Percentiles rank a stretch among this genome's conserved stretches.
These are phyloP conservation scores for Andrena haemorrhoa DNA, from an alignment of 2,888 invertebrate genomes.

Conservation along the genomic window DNA sequence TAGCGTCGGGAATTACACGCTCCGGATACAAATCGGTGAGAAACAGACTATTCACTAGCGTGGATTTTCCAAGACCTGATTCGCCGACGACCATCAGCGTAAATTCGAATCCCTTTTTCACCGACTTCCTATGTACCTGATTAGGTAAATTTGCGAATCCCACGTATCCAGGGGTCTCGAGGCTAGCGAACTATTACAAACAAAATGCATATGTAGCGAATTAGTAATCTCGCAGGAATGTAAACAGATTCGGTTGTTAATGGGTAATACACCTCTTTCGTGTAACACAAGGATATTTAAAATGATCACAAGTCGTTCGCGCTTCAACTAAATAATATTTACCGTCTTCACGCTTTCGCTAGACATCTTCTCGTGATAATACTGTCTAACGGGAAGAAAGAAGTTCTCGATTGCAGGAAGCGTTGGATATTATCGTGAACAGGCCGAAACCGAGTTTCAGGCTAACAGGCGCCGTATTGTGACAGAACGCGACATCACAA, in stretches of 20 bases:
- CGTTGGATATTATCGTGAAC: constrained; percentile 16
- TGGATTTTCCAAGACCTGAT: constrained; percentile 97
- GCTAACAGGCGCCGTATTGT: constrained; percentile 47
- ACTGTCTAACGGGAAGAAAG: constrained; percentile 1
- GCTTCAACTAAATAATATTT: constrained; percentile 47
- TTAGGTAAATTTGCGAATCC: constrained; percentile 98
- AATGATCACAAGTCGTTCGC: not conserved
- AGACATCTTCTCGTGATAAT: constrained; percentile 74
- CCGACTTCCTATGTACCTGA: constrained; percentile 98
- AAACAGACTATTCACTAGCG: constrained; percentile 97
- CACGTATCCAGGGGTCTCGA: constrained; percentile 95
- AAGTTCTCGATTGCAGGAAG: constrained; percentile 16
- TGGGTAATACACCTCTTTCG: not conserved
- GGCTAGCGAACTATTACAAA: constrained; percentile 90
- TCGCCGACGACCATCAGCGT: constrained; percentile 98
- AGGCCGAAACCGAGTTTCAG: constrained; percentile 48
- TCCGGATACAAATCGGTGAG: constrained; percentile 98
- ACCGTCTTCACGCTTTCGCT: constrained; percentile 83
- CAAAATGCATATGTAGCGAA: constrained; percentile 50
- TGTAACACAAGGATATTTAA: not conserved
- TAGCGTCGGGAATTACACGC: constrained; percentile 94
- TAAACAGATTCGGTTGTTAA: not conserved
- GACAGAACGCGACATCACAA: constrained; percentile 53
- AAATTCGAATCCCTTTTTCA: constrained; percentile 99
- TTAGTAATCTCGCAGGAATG: not conserved